Evolutionary conservation across 2,113 vertebrate species (phyloP).

Genomic region (Dromaius novaehollandiae): DNA sequence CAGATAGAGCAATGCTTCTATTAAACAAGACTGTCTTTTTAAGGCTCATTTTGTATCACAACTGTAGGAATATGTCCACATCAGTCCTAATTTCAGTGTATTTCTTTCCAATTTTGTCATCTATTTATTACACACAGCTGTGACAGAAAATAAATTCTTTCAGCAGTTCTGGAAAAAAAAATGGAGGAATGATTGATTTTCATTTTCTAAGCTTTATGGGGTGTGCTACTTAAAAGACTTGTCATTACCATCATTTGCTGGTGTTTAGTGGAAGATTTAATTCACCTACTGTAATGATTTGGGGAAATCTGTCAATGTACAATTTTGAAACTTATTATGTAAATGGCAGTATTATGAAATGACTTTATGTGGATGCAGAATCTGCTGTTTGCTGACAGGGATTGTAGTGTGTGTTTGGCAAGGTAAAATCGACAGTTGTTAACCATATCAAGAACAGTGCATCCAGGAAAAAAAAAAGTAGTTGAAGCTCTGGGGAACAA

Average conservation of each 20-base stretch:
- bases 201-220: slow-evolving; percentile 51
- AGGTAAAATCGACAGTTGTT: background rate
- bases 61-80: background rate
- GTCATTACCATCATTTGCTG: slow-evolving; percentile 32
- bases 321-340: slow-evolving; percentile 40
- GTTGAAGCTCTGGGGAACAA: background rate
- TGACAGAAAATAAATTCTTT: slow-evolving; percentile 58
- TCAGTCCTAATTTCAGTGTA: slow-evolving; percentile 27
- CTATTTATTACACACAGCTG: slow-evolving; percentile 59
- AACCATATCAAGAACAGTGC: background rate
- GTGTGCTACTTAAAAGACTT: slow-evolving; percentile 38
- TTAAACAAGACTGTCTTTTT: background rate
- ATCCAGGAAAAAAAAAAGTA: background rate
- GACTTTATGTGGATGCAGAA: slow-evolving; percentile 14
- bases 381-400: background rate
- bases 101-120: slow-evolving; percentile 46
- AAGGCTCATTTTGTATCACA: slow-evolving; percentile 17
- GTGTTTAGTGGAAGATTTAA: slow-evolving; percentile 55
- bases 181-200: slow-evolving; percentile 45
- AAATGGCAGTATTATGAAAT: slow-evolving; percentile 43
- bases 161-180: background rate
- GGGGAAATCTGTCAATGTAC: slow-evolving; percentile 35
- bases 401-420: background rate
- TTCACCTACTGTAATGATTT: slow-evolving; percentile 49
- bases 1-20: background rate